Conservation (phyloP, 2,888 invertebrate species). For the Pammene fasciana region DNA sequence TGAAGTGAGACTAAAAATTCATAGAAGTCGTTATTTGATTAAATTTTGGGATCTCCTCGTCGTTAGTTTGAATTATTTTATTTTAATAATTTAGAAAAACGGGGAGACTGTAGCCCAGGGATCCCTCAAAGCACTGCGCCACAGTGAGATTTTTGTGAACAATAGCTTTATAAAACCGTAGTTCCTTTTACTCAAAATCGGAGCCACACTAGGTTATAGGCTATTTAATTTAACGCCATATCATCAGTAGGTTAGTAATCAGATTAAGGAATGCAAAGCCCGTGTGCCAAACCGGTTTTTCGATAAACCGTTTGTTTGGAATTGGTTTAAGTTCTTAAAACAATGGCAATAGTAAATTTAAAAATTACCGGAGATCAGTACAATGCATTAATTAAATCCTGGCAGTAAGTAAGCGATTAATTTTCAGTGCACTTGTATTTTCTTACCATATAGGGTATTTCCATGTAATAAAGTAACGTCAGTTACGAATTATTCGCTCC, state of each 20-base stretch:
- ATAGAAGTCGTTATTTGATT: slow-evolving; percentile 2
- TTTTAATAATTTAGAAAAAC: slow-evolving; percentile 3
- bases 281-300: background rate
- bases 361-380: background rate
- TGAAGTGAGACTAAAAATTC: slow-evolving; percentile 20
- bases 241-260: slow-evolving; percentile 34
- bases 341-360: background rate
- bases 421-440: background rate
- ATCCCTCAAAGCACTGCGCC: slow-evolving; percentile 7
- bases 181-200: slow-evolving; percentile 37
- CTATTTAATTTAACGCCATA: slow-evolving; percentile 32
- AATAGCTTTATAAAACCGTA: slow-evolving; percentile 41
- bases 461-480: too few relatives aligned
- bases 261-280: slow-evolving; percentile 29
- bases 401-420: background rate
- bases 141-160: slow-evolving; percentile 32
- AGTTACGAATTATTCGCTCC: too few relatives aligned
- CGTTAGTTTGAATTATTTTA: slow-evolving; percentile 6
- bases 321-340: background rate
- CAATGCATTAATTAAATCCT: background rate
- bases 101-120: background rate
- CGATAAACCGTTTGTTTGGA: background rate
- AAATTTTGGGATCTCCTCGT: background rate
- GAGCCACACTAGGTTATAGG: slow-evolving; percentile 36
- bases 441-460: background rate